Conservation (phyloP, 2,888 invertebrate genomes). For the Tetragonisca angustula region DNA sequence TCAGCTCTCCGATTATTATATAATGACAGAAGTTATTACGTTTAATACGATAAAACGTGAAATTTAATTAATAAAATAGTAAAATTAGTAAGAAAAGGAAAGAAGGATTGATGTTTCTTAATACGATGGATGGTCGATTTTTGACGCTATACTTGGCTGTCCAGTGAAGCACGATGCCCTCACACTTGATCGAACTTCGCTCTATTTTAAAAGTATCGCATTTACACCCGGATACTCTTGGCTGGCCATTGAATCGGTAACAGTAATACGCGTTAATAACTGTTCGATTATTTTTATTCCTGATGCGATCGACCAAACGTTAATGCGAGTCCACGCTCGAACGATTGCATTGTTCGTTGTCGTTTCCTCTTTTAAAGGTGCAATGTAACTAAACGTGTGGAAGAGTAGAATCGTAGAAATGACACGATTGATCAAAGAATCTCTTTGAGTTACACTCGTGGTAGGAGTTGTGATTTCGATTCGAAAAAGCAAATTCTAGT, state of each 20-base stretch:
- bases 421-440: no score
- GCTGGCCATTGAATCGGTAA: slow-evolving; percentile 5
- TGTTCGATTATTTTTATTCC: not conserved
- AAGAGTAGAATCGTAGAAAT: no score
- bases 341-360: slow-evolving; percentile 1
- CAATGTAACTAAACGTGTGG: not conserved
- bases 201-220: slow-evolving; percentile 26
- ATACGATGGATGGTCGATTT: not conserved
- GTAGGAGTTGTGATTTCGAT: no score
- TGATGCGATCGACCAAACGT: not conserved
- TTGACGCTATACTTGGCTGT: slow-evolving; percentile 1
- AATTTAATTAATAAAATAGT: no score
- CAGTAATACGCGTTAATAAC: slow-evolving; percentile 21
- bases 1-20: no score
- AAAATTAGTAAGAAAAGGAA: not conserved
- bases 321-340: not conserved
- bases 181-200: slow-evolving; percentile 12
- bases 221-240: slow-evolving; percentile 32
- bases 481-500: no score
- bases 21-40: no score
- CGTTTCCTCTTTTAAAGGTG: not conserved
- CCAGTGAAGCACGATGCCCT: slow-evolving; percentile 4
- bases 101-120: not conserved
- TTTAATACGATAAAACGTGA: not conserved
- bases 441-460: no score